Percentiles rank a stretch among this genome's conserved stretches.
Evolutionary conservation across 2,797 vertebrate species (phyloP).

Genomic region (Cetoscarus ocellatus): DNA sequence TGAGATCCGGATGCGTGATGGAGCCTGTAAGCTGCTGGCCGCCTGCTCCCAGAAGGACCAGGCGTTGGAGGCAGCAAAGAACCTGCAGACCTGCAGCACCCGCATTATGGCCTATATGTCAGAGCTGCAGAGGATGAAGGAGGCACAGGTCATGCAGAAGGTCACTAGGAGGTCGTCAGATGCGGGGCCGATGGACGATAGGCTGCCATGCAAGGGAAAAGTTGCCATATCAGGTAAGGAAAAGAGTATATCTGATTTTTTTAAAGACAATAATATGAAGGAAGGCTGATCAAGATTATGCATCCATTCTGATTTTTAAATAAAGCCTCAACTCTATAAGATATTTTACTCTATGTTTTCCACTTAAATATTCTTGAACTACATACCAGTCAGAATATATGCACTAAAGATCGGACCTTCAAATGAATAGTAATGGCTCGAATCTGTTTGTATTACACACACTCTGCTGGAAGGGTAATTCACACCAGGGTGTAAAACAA

Average conservation of each 20-base stretch:
- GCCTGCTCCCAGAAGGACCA: constrained; percentile 94
- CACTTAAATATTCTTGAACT: too few species aligned
- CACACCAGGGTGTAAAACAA: constrained; percentile 13
- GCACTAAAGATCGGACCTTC: constrained; percentile 9
- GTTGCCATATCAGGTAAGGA: constrained; percentile 92
- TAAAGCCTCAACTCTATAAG: too few species aligned
- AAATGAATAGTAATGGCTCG: constrained; percentile 29
- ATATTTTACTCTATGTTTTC: too few species aligned
- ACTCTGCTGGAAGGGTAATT: constrained; percentile 23
- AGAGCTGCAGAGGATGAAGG: constrained; percentile 94
- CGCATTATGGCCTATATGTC: constrained; percentile 96
- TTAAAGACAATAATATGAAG: not conserved
- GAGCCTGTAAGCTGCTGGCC: constrained; percentile 92
- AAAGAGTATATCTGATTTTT: too few species aligned
- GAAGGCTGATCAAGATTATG: not conserved
- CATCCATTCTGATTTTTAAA: too few species aligned
- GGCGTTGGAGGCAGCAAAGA: constrained; percentile 92
- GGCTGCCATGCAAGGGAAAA: constrained; percentile 91
- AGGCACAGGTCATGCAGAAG: constrained; percentile 91
- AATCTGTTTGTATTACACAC: constrained; percentile 15
- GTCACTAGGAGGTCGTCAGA: constrained; percentile 90
- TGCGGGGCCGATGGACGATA: constrained; percentile 82
- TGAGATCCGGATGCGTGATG: constrained; percentile 95
- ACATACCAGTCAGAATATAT: not conserved
- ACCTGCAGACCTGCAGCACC: constrained; percentile 91